Evolutionary conservation across 2,888 invertebrate genomes (phyloP).

Genomic region (Nematopogon swammerdamellus): DNA sequence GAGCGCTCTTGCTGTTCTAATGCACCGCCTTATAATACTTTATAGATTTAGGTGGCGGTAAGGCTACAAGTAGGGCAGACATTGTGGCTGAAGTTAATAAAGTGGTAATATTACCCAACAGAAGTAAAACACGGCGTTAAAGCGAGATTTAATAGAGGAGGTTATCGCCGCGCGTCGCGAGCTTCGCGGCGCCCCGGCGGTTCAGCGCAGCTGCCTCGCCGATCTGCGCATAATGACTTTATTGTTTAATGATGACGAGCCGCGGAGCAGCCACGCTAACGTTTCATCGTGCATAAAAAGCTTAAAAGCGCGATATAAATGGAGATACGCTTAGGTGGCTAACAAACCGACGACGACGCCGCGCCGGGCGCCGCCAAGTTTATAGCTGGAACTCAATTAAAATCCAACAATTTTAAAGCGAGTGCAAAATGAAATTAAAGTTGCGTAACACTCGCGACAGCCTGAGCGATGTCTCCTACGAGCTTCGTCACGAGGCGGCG

Average conservation of each 20-base stretch:
- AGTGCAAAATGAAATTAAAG: conserved; percentile 39
- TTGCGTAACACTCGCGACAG: conserved; percentile 24
- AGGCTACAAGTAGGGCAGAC: no score
- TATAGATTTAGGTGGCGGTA: no score
- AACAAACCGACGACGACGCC: conserved; percentile 26
- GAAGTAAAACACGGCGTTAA: no score
- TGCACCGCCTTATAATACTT: no score
- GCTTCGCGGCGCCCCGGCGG: no score
- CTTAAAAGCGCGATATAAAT: conserved; percentile 24
- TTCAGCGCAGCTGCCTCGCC: no score
- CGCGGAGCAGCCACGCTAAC: conserved; percentile 9
- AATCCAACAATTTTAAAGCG: conserved; percentile 36
- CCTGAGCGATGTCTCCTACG: not conserved
- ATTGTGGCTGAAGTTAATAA: no score
- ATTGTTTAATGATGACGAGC: conserved; percentile 29
- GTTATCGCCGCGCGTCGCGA: no score
- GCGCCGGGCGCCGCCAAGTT: conserved; percentile 22
- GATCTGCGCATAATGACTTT: conserved; percentile 42
- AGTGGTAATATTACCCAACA: no score
- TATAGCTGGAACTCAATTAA: conserved; percentile 41
- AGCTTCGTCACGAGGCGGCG: not conserved
- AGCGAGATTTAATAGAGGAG: no score
- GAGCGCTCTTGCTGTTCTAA: no score
- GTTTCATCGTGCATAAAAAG: conserved; percentile 20
- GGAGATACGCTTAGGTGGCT: conserved; percentile 24